phyloP scores from a whole-genome alignment of 2,113 vertebrate genomes.

The Nibea albiflora region DNA sequence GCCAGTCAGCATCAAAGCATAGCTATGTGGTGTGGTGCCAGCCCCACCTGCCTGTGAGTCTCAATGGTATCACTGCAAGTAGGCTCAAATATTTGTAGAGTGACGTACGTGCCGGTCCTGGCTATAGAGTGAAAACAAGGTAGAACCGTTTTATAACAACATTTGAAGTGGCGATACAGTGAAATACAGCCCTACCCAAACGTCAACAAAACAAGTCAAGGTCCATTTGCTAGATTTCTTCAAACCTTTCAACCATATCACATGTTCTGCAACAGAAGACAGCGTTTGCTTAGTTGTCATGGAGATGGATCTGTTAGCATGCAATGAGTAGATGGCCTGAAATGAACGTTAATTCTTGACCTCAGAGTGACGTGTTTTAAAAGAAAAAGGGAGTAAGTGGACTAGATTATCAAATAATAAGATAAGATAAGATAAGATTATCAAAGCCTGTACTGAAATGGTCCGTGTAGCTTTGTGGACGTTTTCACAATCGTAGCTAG shows the following conservation, averaged over 20 bases:
- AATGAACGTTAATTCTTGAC: background rate
- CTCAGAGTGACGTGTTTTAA: background rate
- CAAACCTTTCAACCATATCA: background rate
- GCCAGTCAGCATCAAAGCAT: conserved; percentile 64
- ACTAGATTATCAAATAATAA: too few species aligned
- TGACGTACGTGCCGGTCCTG: background rate
- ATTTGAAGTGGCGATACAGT: background rate
- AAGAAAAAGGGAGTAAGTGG: background rate
- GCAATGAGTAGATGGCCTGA: background rate
- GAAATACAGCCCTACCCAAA: background rate
- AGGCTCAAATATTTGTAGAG: background rate
- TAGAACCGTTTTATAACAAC: background rate
- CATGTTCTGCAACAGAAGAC: background rate
- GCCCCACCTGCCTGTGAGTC: conserved; percentile 45
- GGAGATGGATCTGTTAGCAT: background rate
- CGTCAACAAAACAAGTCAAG: background rate
- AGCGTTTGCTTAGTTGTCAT: background rate
- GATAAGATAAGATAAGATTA: too few species aligned
- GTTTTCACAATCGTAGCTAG: too few species aligned
- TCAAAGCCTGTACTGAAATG: too few species aligned
- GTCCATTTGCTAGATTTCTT: background rate
- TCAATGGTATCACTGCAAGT: background rate
- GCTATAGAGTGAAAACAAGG: conserved; percentile 4
- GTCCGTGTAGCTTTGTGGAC: too few species aligned
- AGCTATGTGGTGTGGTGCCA: conserved; percentile 17